Base-by-base conservation (phyloP, 2,113 vertebrate genomes). In the Bubo blakistoni region DNA sequence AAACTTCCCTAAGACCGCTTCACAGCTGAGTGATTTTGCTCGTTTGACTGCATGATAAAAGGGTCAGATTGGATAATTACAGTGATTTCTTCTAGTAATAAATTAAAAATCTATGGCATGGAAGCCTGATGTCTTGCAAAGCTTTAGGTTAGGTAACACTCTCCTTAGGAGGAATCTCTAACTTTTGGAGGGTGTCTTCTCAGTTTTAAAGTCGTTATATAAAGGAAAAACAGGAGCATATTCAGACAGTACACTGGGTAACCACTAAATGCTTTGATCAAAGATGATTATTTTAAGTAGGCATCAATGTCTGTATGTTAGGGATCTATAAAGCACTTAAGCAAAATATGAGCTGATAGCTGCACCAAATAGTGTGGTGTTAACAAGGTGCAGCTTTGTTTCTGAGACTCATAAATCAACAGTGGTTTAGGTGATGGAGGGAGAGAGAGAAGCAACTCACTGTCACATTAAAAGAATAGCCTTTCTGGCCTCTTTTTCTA, bases 381-480 rank as follows among this genome's bases (percentile, higher is more conserved):
- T 93, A 89, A 71, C 90, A 95, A 96, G 96, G 84, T 86, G 63
- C 34, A 38, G 74, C 32, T n/a, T 32, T 92, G 62, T 84, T 92
- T 93, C 67, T 51, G 69, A 80, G 86, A 30, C 74, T 93, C 32
- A 18, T 76, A 89, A 94, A 77, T 94, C 73, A 78, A 74, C 58
- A 44, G 81, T 49, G 84, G 58, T 95, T 95, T 52, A 82, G 89
- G 70, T 62, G 93, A 82, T 73, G 44, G 54, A 32, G 52, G 24
- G 16, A 83, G 71, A 79, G 80, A 86, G 82, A 69, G 44, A 42
- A 95, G 42, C 70, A 61, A 17, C 70, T 80, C 36, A 49, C 61
- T 62, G 42, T 46, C 27, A 20, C 38, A 1, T 61, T 86, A 69
- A 51, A 73, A 88, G 79, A 78, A 87, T 91, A 93, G 88, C 92